Conservation (phyloP, 2,113 vertebrate species). For the Agapornis roseicollis region DNA sequence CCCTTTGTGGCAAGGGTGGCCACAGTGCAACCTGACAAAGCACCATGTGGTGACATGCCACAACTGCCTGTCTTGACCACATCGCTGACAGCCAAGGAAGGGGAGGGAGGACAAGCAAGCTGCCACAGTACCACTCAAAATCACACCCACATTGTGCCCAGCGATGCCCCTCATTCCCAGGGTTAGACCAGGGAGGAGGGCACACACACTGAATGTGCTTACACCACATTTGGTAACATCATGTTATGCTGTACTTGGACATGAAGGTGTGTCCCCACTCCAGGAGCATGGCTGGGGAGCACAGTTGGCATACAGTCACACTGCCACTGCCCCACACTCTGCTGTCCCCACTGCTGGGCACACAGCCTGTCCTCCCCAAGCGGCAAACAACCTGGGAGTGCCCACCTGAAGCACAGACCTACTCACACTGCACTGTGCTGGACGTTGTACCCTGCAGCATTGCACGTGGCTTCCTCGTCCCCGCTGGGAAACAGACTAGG, state of each 20-base stretch:
- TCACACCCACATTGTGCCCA: not conserved
- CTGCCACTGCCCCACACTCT: not conserved
- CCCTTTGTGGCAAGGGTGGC: accelerated
- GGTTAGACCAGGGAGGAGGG: too few relatives aligned
- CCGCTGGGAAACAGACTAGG: accelerated
- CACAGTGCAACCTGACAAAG: not conserved
- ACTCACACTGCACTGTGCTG: accelerated
- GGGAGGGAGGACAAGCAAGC: not conserved
- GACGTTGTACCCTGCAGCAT: not conserved
- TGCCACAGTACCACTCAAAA: not conserved
- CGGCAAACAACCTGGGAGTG: not conserved
- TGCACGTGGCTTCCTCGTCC: accelerated
- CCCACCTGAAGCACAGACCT: too few relatives aligned
- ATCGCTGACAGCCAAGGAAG: not conserved
- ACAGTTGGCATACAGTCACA: accelerated
- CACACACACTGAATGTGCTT: accelerated
- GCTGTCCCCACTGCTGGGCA: not conserved
- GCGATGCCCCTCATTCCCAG: not conserved
- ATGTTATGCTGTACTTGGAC: accelerated
- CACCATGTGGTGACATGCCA: accelerated
- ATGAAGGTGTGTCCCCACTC: not conserved
- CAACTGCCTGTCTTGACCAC: not conserved
- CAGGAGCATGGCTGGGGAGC: not conserved
- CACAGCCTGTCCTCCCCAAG: not conserved
- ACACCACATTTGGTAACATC: accelerated